These are phyloP conservation scores for Cremastinae sp. DNA, from an alignment of 2,888 invertebrate genomes.

Conservation along the genomic window DNA sequence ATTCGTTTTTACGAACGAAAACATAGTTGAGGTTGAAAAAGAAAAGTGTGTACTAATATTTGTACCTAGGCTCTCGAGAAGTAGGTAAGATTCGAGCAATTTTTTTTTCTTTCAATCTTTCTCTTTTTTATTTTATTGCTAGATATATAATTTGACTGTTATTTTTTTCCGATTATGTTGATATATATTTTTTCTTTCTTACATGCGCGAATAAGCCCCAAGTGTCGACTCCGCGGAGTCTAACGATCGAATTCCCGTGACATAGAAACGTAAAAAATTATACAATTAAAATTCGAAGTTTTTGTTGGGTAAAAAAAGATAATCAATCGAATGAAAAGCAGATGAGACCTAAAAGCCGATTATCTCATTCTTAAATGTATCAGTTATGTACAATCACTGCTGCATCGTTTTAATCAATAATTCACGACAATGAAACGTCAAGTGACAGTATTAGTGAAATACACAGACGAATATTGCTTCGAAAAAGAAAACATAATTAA, in stretches of 20 bases:
- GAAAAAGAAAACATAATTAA: slow-evolving; percentile 18
- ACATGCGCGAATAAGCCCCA: slow-evolving; percentile 5
- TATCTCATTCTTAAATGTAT: slow-evolving; percentile 45
- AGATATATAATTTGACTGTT: slow-evolving; percentile 61
- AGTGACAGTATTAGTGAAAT: background rate
- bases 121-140: slow-evolving; percentile 55
- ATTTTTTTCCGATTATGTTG: slow-evolving; percentile 22
- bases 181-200: background rate
- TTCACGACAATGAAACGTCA: slow-evolving; percentile 26
- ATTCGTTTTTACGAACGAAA: slow-evolving; percentile 42
- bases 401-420: slow-evolving; percentile 46
- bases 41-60: slow-evolving; percentile 51
- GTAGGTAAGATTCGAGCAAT: slow-evolving; percentile 45
- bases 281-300: slow-evolving; percentile 12
- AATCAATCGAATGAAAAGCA: slow-evolving; percentile 3
- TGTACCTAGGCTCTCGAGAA: slow-evolving; percentile 54
- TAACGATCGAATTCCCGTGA: slow-evolving; percentile 12
- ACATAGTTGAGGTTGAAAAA: slow-evolving; percentile 22
- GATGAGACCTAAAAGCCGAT: slow-evolving; percentile 20
- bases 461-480: slow-evolving; percentile 4
- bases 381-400: slow-evolving; percentile 61
- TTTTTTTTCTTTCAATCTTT: slow-evolving; percentile 31
- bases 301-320: slow-evolving; percentile 5
- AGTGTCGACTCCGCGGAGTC: slow-evolving; percentile 25
- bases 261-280: slow-evolving; percentile 13